These are phyloP conservation scores for Diploptera punctata DNA, from an alignment of 2,888 invertebrate species.

Conservation along the genomic window DNA sequence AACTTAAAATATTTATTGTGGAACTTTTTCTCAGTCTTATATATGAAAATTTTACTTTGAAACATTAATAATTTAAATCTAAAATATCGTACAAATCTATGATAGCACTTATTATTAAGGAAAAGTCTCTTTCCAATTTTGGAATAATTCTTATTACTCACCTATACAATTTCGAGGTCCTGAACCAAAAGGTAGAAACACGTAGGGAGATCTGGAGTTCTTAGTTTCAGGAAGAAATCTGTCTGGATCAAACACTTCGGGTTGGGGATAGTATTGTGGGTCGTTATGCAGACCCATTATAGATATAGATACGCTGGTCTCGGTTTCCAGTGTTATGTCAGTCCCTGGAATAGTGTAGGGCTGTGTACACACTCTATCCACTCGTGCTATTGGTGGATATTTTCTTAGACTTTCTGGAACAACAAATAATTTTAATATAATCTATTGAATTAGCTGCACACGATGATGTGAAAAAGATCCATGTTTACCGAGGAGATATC, in stretches of 20 bases:
- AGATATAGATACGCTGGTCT: constrained; percentile 54
- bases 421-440: no score
- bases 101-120: no score
- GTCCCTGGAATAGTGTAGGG: constrained; percentile 61
- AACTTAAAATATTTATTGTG: no score
- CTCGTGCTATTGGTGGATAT: constrained; percentile 62
- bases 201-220: constrained; percentile 44
- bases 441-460: no score
- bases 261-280: constrained; percentile 48
- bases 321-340: constrained; percentile 56
- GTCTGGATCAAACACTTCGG: constrained; percentile 50
- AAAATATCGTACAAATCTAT: no score
- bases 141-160: no score
- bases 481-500: no score
- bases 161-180: constrained; percentile 63
- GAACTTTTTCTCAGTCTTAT: no score
- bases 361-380: constrained; percentile 63
- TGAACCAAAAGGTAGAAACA: constrained; percentile 48
- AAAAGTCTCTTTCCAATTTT: no score
- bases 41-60: no score
- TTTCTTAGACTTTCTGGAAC: constrained; percentile 65
- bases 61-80: no score
- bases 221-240: constrained; percentile 47
- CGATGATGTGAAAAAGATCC: no score
- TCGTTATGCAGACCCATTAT: constrained; percentile 49